Evolutionary conservation across 2,888 invertebrate genomes (phyloP), one percentile per base, ranked within the genome.

Genomic region (Philaethria dido): DNA sequence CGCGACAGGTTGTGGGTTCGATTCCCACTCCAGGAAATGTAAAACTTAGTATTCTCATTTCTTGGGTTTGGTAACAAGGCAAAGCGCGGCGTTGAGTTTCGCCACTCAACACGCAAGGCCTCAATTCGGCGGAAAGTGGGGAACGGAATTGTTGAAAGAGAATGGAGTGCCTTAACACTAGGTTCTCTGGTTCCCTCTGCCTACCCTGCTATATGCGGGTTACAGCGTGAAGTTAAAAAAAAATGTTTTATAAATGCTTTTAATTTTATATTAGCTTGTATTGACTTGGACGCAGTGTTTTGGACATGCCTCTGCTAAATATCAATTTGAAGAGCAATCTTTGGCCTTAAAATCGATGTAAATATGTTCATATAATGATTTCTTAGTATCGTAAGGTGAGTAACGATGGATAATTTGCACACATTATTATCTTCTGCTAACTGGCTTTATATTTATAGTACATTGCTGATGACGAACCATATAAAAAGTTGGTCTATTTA

Each of bases 211-310:
- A n/a, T n/a, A n/a, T n/a, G n/a, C n/a, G n/a, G n/a, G n/a, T n/a
- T n/a, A n/a, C n/a, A n/a, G n/a, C n/a, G n/a, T n/a, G n/a, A n/a
- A n/a, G n/a, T n/a, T n/a, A n/a, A n/a, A n/a, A n/a, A n/a, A n/a
- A n/a, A 79, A 88, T 87, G 85, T 89, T 91, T 88, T 89, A 76
- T 80, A 89, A 91, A 89, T 86, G 89, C 88, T 89, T 92, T 92
- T 89, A 91, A 91, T 89, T 92, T 92, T 92, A 92, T 92, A 92
- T 89, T 87, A 86, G 85, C 81, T 77, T 83, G 85, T 86, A 89
- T 89, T 88, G 87, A 85, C 80, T 78, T 86, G 4, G 71, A 73
- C 16, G 74, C 78, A 87, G 92, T 89, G 90, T 89, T 80, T 77
- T 79, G 82, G 82, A 82, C 80, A 85, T 84, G 84, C 78, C 76